Base-by-base conservation (phyloP, 1,140 invertebrate species). In the Fopius arisanus region DNA sequence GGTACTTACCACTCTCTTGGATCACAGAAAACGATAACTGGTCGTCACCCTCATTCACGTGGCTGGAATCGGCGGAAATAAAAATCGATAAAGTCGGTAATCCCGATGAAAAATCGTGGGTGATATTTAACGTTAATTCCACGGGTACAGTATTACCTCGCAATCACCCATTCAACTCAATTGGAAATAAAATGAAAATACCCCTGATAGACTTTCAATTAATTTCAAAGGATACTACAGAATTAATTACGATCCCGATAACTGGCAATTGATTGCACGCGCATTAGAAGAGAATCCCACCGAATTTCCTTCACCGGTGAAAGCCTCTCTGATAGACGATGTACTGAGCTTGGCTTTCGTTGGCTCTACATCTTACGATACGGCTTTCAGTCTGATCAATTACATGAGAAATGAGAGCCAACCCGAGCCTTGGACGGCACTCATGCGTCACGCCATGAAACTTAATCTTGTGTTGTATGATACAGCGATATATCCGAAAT, bases 291-390 rank as follows among this genome's bases (percentile, higher is more conserved):
- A 75, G 0, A 80, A 87, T 71, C 86, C 84, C 14, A 75, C 82
- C 1, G 80, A 89, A 10, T 92, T 94, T 76, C 87, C 93, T 1
- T 16, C 74, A 5, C 73, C 77, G 62, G 85, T 83, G 9, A 80
- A 83, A 78, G 93, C 92, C 0, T 92, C 94, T 77, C 83, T 94
- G 2, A 78, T 91, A 12, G 89, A 90, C 72, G 90, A 91, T 73
- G 84, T 89, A 2, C 88, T 91, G 23, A 86, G 85, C 37, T 79
- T 91, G 28, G 87, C 89, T 0, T 85, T 89, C 31, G 87, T 89
- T 16, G 90, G 90, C 0, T 78, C 89, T 14, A 72, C 92, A n/a
- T 87, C 89, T 78, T 92, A 92, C 77, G 87, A 84, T 23, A 84
- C 90, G 6, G 90, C 93, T 0, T 87, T 95, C 12, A 86, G 89